phyloP scores from a whole-genome alignment of 2,888 invertebrate genomes.

The Caenorhabditis sulstoni region DNA sequence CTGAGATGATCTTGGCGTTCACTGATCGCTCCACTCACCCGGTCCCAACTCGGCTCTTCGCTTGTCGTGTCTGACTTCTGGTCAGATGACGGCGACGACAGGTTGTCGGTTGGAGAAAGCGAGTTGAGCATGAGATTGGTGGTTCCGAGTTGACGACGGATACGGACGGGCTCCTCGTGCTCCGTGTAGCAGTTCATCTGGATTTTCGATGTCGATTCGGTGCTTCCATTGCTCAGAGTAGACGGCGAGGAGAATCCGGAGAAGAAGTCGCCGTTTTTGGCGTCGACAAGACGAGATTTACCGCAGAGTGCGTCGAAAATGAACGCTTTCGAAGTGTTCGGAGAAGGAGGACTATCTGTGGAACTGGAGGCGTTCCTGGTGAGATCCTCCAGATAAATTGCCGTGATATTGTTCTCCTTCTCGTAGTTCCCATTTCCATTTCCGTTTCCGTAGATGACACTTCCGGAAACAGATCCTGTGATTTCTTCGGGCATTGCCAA shows the following conservation, averaged over 20 bases:
- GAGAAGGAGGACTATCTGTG: conserved; percentile 61
- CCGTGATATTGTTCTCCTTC: conserved; percentile 39
- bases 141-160: conserved; percentile 45
- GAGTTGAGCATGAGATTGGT: conserved; percentile 49
- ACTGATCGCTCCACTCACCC: conserved; percentile 23
- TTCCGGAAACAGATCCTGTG: conserved; percentile 52
- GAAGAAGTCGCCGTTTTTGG: conserved; percentile 31
- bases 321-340: conserved; percentile 63
- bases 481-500: conserved; percentile 75
- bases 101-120: conserved; percentile 34
- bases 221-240: conserved; percentile 45
- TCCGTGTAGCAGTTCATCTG: conserved; percentile 41
- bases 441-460: conserved; percentile 38
- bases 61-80: conserved; percentile 49
- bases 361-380: conserved; percentile 7
- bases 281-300: conserved; percentile 36
- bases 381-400: conserved; percentile 36
- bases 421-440: conserved; percentile 28
- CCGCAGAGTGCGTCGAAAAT: conserved; percentile 57
- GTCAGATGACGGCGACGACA: conserved; percentile 51
- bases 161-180: conserved; percentile 35
- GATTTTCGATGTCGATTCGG: conserved; percentile 43
- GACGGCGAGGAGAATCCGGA: conserved; percentile 45
- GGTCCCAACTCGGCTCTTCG: conserved; percentile 59
- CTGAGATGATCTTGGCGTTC: background rate